Conservation (phyloP, 2,113 vertebrate genomes). For the Suricata suricatta region DNA sequence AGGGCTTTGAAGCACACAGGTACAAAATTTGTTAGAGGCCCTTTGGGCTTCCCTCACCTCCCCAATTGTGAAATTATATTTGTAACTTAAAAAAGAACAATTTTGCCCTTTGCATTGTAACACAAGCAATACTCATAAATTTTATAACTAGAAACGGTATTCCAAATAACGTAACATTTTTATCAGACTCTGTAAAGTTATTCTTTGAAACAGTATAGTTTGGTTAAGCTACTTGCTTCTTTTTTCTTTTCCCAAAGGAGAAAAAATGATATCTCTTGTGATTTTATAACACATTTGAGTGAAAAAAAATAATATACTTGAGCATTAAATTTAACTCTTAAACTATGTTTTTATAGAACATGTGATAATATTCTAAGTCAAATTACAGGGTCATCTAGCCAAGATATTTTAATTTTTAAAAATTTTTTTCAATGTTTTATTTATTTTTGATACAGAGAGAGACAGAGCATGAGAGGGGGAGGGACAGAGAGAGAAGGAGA, state of each 20-base stretch:
- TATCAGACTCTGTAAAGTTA: background rate
- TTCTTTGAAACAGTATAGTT: constrained; percentile 32
- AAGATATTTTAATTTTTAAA: background rate
- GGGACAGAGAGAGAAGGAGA: too few relatives aligned
- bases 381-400: background rate
- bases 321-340: background rate
- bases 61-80: background rate
- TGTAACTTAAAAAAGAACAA: background rate
- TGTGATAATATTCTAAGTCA: background rate
- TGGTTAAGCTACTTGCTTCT: background rate
- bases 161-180: background rate
- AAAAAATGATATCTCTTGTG: background rate
- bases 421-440: too few relatives aligned
- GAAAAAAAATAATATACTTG: constrained; percentile 6
- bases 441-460: too few relatives aligned
- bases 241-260: background rate
- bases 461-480: too few relatives aligned
- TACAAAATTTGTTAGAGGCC: background rate
- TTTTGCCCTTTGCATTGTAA: background rate
- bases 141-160: background rate
- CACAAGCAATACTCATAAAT: background rate
- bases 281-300: background rate
- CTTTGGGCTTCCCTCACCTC: background rate
- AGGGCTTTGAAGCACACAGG: background rate
- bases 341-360: background rate